Evolutionary conservation across 1,140 invertebrate species (phyloP).

Genomic region (Diachasma alloeum): DNA sequence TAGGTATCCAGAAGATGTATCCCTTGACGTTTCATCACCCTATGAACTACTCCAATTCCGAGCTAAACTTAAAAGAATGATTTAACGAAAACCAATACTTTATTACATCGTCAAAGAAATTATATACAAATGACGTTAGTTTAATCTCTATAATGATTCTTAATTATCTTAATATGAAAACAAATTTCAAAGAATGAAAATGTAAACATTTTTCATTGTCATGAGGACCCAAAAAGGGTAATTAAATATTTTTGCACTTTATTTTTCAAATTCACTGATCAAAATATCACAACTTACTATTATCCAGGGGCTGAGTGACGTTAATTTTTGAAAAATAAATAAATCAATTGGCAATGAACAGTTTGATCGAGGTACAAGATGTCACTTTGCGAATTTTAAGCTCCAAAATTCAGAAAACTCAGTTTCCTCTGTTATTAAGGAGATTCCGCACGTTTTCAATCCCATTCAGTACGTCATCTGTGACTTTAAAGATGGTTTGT

Average conservation of each 20-base stretch:
- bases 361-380: neutral
- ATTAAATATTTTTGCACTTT: neutral
- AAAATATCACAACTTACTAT: neutral
- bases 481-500: neutral
- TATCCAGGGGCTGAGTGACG: neutral
- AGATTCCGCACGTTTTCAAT: neutral
- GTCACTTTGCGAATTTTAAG: too few species aligned
- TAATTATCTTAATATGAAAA: neutral
- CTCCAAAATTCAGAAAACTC: neutral
- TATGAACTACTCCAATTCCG: too few species aligned
- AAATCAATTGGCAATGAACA: neutral
- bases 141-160: neutral
- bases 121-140: neutral
- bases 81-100: constrained; percentile 13
- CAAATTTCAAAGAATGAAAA: neutral
- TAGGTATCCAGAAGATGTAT: too few species aligned
- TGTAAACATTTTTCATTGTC: neutral
- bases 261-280: neutral
- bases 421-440: neutral
- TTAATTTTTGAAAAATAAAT: neutral
- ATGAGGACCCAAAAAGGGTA: neutral
- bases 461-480: neutral
- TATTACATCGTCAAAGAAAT: constrained; percentile 8
- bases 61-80: neutral
- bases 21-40: too few species aligned